Percentiles rank a stretch among this genome's conserved stretches.
Evolutionary conservation across 2,797 vertebrate species (phyloP).

Genomic region (Acridotheres tristis): DNA sequence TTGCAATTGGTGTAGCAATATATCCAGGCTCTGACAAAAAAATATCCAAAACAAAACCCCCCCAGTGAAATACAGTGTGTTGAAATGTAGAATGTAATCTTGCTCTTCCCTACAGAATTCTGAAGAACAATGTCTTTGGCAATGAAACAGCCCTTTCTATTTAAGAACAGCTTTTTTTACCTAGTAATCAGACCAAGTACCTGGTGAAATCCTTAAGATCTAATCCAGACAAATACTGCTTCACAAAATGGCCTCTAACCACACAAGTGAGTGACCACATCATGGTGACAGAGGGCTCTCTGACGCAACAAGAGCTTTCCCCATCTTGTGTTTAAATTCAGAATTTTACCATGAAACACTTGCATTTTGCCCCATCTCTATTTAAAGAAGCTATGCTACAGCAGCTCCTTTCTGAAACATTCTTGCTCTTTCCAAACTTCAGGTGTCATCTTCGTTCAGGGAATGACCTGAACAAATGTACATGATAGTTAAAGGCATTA

Average conservation of each 20-base stretch:
- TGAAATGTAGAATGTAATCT: neutral
- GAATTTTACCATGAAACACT: neutral
- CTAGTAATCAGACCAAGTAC: neutral
- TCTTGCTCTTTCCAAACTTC: neutral
- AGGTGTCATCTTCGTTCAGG: neutral
- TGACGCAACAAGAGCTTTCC: neutral
- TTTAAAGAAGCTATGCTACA: neutral
- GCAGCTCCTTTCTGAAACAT: neutral
- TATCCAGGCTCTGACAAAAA: conserved; percentile 85
- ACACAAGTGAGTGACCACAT: neutral
- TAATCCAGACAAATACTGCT: neutral
- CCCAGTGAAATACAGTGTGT: neutral
- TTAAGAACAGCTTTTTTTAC: neutral
- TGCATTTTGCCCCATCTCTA: neutral
- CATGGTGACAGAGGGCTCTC: neutral
- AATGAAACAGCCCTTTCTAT: neutral
- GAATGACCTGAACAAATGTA: neutral
- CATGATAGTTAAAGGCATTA: neutral
- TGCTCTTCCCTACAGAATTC: neutral
- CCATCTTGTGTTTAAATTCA: neutral
- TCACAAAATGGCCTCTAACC: neutral
- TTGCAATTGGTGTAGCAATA: conserved; percentile 88
- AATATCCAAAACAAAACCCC: neutral
- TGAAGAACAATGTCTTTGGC: neutral
- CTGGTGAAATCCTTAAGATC: neutral